These are phyloP conservation scores for Microchrysa polita DNA, from an alignment of 2,888 invertebrate genomes.

Conservation along the genomic window DNA sequence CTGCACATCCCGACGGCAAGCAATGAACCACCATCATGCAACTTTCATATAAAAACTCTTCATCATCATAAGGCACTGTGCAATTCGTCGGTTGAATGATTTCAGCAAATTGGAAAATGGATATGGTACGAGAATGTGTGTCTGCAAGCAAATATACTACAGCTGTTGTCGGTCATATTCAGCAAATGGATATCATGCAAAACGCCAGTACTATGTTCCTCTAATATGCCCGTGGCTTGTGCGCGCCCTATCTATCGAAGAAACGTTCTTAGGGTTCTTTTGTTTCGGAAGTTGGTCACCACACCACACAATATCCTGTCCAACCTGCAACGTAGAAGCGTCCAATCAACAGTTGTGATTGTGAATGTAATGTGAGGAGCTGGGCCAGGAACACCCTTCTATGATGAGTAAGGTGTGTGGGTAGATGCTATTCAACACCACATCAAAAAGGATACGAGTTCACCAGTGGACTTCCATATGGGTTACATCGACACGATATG, in stretches of 20 bases:
- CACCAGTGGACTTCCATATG: no score
- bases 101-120: slow-evolving; percentile 11
- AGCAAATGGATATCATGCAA: neutral
- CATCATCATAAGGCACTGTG: slow-evolving; percentile 13
- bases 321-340: no score
- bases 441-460: no score
- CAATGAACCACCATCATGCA: neutral
- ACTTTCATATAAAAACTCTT: slow-evolving; percentile 7
- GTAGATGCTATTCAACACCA: no score
- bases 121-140: neutral
- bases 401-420: no score
- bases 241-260: neutral
- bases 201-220: neutral
- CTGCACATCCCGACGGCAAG: no score
- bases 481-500: no score
- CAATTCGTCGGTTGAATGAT: slow-evolving; percentile 21
- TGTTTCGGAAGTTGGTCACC: slow-evolving; percentile 17
- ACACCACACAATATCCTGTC: neutral
- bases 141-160: neutral
- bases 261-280: neutral
- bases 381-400: no score
- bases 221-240: neutral
- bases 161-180: neutral
- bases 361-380: no score
- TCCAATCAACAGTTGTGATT: no score